Base-by-base conservation (phyloP, 2,113 vertebrate species). In the Oryzias woworae region DNA sequence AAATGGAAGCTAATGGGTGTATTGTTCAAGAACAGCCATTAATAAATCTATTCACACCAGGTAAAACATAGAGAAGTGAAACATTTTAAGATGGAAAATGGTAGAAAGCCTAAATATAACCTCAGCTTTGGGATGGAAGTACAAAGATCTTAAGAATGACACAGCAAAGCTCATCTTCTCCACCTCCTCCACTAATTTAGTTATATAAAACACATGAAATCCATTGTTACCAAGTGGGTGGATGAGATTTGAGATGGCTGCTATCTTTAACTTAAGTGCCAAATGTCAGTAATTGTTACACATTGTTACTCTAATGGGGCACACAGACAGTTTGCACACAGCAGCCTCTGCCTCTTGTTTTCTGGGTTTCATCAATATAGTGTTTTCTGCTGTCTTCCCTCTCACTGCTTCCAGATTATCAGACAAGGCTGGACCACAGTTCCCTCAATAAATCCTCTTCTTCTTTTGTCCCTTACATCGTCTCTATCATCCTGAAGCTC, bases 311-410 rank as follows among this genome's bases (percentile, higher is more conserved):
- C 36, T 6, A 57, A 69, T 47, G 4, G 14, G 41, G 69, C n/a
- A 52, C 44, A 61, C 41, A 13, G 28, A 62, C 48, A 55, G 31
- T 55, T 67, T 28, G 36, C 12, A 10, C 16, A 62, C n/a, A 65
- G 24, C 44, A 54, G 66, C 6, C 36, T 61, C 62, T 53, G 31
- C 55, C 50, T 65, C 62, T 62, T 47, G 47, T 64, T 75, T 79
- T 62, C 54, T 63, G 53, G 66, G 54, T 66, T 74, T 60, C 83
- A 87, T 90, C 73, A 80, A 84, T 86, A 71, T 51, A 63, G 50
- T 71, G 62, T 80, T 81, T 78, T 76, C 65, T 15, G 64, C 87
- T 84, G 84, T 86, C 79, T 80, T 41, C 62, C 78, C 80, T 62
- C 75, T 82, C 72, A 83, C 69, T 46, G 77, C 70, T 62, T 53